A percentile compares a stretch with the other conserved stretches of the same genome.
phyloP scores from a whole-genome alignment of 2,113 vertebrate genomes.

The Morone saxatilis region DNA sequence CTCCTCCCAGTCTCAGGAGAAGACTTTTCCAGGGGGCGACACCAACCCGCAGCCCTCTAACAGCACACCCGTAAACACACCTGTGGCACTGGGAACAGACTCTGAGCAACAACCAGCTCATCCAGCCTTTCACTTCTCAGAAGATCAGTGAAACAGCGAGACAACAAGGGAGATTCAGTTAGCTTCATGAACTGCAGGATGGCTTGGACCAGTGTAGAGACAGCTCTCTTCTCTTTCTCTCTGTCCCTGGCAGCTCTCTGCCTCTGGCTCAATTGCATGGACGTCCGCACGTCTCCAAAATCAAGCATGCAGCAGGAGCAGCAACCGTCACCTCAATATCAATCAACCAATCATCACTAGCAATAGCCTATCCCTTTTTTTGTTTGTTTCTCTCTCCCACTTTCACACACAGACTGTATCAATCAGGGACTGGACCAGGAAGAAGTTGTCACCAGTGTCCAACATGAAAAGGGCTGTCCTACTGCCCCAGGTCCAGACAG shows the following conservation, averaged over 20 bases:
- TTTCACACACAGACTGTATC: slow-evolving; percentile 47
- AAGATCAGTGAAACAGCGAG: slow-evolving; percentile 63
- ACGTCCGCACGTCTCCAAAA: slow-evolving; percentile 68
- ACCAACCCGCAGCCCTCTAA: slow-evolving; percentile 70
- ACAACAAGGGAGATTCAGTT: slow-evolving; percentile 16
- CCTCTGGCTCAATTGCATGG: slow-evolving; percentile 74
- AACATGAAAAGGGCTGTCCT: slow-evolving; percentile 69
- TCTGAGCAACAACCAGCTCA: slow-evolving; percentile 69
- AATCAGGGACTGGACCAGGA: slow-evolving; percentile 73
- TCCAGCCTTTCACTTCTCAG: slow-evolving; percentile 80
- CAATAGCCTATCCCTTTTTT: slow-evolving; percentile 71
- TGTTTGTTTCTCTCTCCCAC: slow-evolving; percentile 12
- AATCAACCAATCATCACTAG: slow-evolving; percentile 71
- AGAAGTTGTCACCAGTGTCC: slow-evolving; percentile 45
- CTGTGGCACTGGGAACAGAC: slow-evolving; percentile 65
- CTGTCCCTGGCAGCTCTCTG: slow-evolving; percentile 54
- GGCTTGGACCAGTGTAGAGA: slow-evolving; percentile 26
- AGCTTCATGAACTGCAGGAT: slow-evolving; percentile 8
- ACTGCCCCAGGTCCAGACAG: slow-evolving; percentile 53
- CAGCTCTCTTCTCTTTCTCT: slow-evolving; percentile 42
- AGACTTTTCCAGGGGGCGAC: slow-evolving; percentile 79
- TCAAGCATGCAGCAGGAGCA: slow-evolving; percentile 78
- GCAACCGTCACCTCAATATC: slow-evolving; percentile 63
- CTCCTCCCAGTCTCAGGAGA: slow-evolving; percentile 91
- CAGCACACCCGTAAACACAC: slow-evolving; percentile 72